These are phyloP conservation scores for Eonycteris spelaea DNA, from an alignment of 2,113 vertebrate species.

Conservation along the genomic window DNA sequence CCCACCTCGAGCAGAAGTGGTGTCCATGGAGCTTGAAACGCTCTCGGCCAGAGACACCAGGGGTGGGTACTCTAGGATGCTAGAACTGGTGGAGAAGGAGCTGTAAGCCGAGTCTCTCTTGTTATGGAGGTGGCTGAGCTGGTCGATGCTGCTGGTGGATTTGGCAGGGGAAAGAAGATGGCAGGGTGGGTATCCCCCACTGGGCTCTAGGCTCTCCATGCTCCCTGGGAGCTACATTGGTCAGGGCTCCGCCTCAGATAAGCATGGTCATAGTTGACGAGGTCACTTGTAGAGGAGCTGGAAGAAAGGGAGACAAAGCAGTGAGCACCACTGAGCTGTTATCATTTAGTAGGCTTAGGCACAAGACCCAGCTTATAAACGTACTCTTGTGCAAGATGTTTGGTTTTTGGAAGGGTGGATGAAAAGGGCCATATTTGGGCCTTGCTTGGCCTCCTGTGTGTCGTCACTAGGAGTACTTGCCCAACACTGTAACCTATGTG, in stretches of 20 bases:
- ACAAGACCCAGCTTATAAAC: constrained; percentile 76
- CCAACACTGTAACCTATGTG: neutral
- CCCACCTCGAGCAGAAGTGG: constrained; percentile 75
- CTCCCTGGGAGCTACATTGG: constrained; percentile 95
- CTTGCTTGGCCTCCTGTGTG: constrained; percentile 71
- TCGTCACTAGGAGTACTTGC: constrained; percentile 66
- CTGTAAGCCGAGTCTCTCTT: constrained; percentile 97
- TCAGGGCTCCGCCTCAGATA: constrained; percentile 94
- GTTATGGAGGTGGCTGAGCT: constrained; percentile 90
- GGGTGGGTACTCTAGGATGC: constrained; percentile 91
- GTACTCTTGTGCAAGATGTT: constrained; percentile 80
- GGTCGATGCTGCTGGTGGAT: constrained; percentile 95
- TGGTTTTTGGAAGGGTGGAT: constrained; percentile 77
- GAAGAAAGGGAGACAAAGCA: constrained; percentile 43
- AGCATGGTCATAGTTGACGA: constrained; percentile 88
- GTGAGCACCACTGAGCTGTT: neutral
- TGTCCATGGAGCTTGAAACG: constrained; percentile 88
- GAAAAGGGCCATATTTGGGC: constrained; percentile 83
- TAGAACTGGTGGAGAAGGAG: constrained; percentile 96
- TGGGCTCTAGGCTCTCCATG: constrained; percentile 95
- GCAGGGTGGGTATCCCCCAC: constrained; percentile 89
- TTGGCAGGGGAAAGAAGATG: constrained; percentile 93
- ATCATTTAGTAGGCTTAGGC: neutral
- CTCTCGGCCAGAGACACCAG: constrained; percentile 80
- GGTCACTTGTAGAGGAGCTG: constrained; percentile 93